Evolutionary conservation across 2,888 invertebrate genomes (phyloP), one percentile per base, ranked within the genome.

Genomic region (Yponomeuta plumbellus): DNA sequence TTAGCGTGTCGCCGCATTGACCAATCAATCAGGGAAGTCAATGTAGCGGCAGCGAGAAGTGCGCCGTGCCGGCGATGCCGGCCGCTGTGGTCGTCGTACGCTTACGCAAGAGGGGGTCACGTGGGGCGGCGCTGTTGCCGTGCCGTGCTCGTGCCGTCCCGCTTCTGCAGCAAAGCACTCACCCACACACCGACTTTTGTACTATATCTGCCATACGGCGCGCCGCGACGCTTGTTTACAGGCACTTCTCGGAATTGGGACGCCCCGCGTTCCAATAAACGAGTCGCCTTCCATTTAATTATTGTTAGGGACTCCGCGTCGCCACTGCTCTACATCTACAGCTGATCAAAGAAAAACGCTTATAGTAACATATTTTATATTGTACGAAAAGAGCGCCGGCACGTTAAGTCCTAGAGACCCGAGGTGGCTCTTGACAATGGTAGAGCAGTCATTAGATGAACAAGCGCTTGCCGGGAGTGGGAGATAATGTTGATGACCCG

Each of bases 81-180:
- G 78, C 78, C 78, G 74, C 75, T 76, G 85, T 84, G 81, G 82
- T 84, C 79, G 83, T 81, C 82, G 85, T 79, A 84, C 81, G 83
- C 87, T 90, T 90, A 90, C 91, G 90, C 88, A 90, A 90, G 88
- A 86, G 80, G 82, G 79, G 77, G 82, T 89, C 88, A 89, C 89
- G 87, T 89, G 88, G 86, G 79, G 80, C 75, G 70, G 89, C 87
- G 80, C 78, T 81, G 90, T 89, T 90, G 90, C 88, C 89, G 79
- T 76, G 79, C 78, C 76, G 86, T 75, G 73, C 77, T 70, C 71
- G 70, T 79, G 71, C 72, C 71, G 75, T 90, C 89, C 83, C 84
- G 72, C 76, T 90, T 82, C 76, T 75, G 74, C 83, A 74, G 13
- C 44, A 52, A 13, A 13, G 44, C 44, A 52, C 17, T 34, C 17